phyloP scores from a whole-genome alignment of 1,140 invertebrate genomes.

The Diorhabda sublineata region DNA sequence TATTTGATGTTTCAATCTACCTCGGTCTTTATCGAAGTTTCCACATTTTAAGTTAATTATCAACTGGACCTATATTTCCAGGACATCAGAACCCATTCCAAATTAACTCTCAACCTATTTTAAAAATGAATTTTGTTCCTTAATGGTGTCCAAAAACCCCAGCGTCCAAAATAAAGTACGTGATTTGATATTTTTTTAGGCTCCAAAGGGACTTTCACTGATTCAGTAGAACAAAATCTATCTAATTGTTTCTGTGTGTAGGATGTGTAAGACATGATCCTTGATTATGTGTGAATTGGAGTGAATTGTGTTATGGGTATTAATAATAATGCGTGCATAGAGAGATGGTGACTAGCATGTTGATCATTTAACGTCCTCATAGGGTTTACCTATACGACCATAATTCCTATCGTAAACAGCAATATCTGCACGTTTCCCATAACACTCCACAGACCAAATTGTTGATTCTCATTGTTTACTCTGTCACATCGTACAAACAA shows the following conservation, averaged over 20 bases:
- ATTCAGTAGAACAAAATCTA: too few species aligned
- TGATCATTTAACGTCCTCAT: conserved; percentile 37
- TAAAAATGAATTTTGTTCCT: too few species aligned
- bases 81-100: too few species aligned
- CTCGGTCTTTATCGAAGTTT: too few species aligned
- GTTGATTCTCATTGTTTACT: conserved; percentile 37
- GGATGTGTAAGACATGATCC: background rate
- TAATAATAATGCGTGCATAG: conserved; percentile 14
- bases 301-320: conserved; percentile 4
- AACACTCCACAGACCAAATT: conserved; percentile 35
- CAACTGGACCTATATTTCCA: too few species aligned
- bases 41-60: too few species aligned
- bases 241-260: background rate
- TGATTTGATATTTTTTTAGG: too few species aligned
- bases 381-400: conserved; percentile 39
- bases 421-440: conserved; percentile 28
- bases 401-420: conserved; percentile 38
- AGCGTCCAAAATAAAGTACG: too few species aligned
- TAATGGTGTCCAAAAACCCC: too few species aligned
- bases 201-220: too few species aligned
- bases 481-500: conserved; percentile 21
- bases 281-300: conserved; percentile 11
- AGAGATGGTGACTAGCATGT: conserved; percentile 29
- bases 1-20: too few species aligned
- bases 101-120: too few species aligned